Percentiles rank a stretch among this genome's conserved stretches.
These are phyloP conservation scores for Macroglossus sobrinus DNA, from an alignment of 2,113 vertebrate species.

Conservation along the genomic window DNA sequence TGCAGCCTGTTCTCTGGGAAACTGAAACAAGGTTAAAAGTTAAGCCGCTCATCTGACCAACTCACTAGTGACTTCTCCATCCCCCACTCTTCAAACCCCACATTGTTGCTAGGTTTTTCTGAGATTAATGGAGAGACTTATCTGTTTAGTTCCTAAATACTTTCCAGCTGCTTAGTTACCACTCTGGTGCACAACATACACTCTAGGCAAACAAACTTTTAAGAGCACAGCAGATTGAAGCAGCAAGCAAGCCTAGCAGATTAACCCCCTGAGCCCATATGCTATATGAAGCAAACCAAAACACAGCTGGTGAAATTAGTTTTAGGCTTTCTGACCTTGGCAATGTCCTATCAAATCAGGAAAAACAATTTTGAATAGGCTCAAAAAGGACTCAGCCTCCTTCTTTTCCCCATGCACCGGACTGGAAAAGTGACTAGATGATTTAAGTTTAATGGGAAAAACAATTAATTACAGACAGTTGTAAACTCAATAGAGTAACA, in stretches of 20 bases:
- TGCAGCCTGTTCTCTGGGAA: not conserved
- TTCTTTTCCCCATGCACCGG: not conserved
- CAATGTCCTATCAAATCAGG: not conserved
- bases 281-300: slow-evolving; percentile 41
- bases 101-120: slow-evolving; percentile 2
- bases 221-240: not conserved
- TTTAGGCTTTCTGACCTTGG: slow-evolving; percentile 56
- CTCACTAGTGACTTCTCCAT: not conserved
- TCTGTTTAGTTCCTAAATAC: slow-evolving; percentile 39
- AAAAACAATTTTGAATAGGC: slow-evolving; percentile 4
- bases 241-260: not conserved
- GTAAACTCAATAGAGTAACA: slow-evolving; percentile 10
- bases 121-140: slow-evolving; percentile 29
- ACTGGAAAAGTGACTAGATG: not conserved
- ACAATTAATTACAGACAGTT: not conserved
- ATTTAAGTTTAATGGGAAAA: not conserved
- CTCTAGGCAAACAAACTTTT: not conserved
- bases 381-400: not conserved
- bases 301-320: slow-evolving; percentile 62
- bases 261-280: not conserved
- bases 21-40: slow-evolving; percentile 48
- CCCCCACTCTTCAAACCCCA: not conserved
- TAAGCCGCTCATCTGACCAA: slow-evolving; percentile 13
- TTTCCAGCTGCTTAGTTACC: slow-evolving; percentile 59
- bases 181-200: not conserved